Conservation (phyloP, 2,113 vertebrate species). For the Scomber scombrus region DNA sequence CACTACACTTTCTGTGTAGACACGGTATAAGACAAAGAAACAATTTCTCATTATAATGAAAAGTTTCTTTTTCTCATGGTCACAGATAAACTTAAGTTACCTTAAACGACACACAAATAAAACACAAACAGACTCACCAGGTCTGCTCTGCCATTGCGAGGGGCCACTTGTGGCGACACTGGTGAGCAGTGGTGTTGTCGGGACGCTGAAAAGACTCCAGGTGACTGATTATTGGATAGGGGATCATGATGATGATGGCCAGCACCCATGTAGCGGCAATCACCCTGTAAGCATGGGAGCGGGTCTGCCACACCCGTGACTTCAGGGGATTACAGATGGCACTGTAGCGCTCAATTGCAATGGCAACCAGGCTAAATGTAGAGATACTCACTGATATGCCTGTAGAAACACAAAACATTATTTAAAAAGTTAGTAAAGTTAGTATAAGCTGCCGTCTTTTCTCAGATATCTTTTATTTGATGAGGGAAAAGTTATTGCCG, state of each 20-base stretch:
- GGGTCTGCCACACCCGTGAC: conserved; percentile 95
- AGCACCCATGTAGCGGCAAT: conserved; percentile 92
- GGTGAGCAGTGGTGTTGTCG: conserved; percentile 78
- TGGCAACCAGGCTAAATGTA: conserved; percentile 95
- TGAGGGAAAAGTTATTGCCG: conserved; percentile 30
- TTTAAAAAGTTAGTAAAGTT: conserved; percentile 12
- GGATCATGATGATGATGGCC: conserved; percentile 92
- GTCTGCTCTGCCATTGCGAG: conserved; percentile 84
- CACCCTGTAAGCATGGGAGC: conserved; percentile 94
- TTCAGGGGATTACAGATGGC: conserved; percentile 97
- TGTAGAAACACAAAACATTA: conserved; percentile 68
- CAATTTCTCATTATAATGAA: no score
- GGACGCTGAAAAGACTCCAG: conserved; percentile 68
- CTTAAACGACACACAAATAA: neutral
- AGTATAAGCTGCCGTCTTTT: neutral
- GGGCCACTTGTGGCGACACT: conserved; percentile 90
- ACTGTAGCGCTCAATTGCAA: conserved; percentile 95
- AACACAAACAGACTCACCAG: conserved; percentile 86
- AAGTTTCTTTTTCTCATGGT: no score
- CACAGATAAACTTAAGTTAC: no score
- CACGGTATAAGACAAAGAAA: no score
- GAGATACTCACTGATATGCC: conserved; percentile 96
- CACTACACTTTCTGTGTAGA: no score
- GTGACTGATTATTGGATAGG: conserved; percentile 91
- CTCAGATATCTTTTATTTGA: conserved; percentile 17